Conservation (phyloP, 2,888 invertebrate species). For the Lordiphosa fenestrarum region DNA sequence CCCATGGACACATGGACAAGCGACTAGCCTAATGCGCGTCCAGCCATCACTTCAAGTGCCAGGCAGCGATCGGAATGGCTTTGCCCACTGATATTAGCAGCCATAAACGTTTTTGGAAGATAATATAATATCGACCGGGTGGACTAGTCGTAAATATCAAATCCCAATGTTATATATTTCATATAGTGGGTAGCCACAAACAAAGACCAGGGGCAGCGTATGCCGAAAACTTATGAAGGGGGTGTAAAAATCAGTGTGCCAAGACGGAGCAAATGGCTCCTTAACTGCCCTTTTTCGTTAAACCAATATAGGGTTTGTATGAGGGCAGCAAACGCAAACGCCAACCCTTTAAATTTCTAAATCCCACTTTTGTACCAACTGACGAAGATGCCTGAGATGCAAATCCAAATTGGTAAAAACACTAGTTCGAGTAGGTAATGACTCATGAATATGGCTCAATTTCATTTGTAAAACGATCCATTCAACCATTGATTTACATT, state of each 20-base stretch:
- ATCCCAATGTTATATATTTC: conserved; percentile 46
- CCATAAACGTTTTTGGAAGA: conserved; percentile 56
- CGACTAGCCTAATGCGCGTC: conserved; percentile 28
- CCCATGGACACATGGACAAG: conserved; percentile 8
- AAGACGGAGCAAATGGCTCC: too few species aligned
- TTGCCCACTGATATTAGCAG: conserved; percentile 45
- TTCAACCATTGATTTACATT: too few species aligned
- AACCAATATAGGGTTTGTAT: too few species aligned
- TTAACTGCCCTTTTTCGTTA: too few species aligned
- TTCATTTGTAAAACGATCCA: too few species aligned
- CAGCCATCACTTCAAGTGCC: conserved; percentile 47
- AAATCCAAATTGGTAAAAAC: too few species aligned
- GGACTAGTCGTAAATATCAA: conserved; percentile 70
- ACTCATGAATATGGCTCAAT: too few species aligned
- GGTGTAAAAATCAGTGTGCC: conserved; percentile 19
- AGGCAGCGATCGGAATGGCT: conserved; percentile 36
- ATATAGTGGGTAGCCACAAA: conserved; percentile 23
- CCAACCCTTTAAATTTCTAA: too few species aligned
- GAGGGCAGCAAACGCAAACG: too few species aligned
- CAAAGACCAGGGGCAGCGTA: conserved; percentile 15
- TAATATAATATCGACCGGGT: conserved; percentile 66
- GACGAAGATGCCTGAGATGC: too few species aligned
- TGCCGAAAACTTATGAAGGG: conserved; percentile 8
- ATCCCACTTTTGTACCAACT: too few species aligned
- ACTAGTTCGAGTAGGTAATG: too few species aligned